These are phyloP conservation scores for Diplosoma virens DNA, from an alignment of 23 tunicate genomes.

Conservation along the genomic window DNA sequence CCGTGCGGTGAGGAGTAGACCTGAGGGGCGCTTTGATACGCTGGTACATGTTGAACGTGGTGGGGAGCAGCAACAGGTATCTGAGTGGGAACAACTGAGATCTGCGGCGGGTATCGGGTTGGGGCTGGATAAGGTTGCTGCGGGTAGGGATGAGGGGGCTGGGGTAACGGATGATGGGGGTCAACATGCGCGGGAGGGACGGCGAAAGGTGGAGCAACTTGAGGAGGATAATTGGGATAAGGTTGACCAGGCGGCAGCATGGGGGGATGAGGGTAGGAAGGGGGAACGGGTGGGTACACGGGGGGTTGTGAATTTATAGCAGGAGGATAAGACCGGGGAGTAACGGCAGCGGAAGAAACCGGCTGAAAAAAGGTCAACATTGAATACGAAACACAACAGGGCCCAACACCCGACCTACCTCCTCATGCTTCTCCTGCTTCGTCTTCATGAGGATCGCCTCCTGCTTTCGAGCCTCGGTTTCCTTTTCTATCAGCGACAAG, in stretches of 20 bases:
- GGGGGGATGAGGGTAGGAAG: constrained; percentile 16
- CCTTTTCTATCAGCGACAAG: constrained; percentile 35
- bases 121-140: constrained; percentile 35
- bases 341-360: neutral
- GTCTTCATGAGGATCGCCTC: constrained; percentile 29
- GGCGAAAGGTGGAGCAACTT: constrained; percentile 18
- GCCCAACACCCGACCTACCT: neutral
- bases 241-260: constrained; percentile 9
- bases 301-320: neutral
- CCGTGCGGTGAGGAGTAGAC: constrained; percentile 50
- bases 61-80: no score
- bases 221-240: constrained; percentile 34
- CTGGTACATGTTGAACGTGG: constrained; percentile 4
- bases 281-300: constrained; percentile 6
- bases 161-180: constrained; percentile 42
- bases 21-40: constrained; percentile 42
- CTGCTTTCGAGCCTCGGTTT: constrained; percentile 31
- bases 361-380: neutral
- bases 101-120: constrained; percentile 32
- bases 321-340: neutral
- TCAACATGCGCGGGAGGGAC: constrained; percentile 12
- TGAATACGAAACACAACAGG: neutral
- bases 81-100: constrained; percentile 39
- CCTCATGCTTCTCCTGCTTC: neutral
- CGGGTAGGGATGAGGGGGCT: constrained; percentile 19